Conservation (phyloP, 92 coral and sea anemone genomes). For the Parazoanthus darwini region DNA sequence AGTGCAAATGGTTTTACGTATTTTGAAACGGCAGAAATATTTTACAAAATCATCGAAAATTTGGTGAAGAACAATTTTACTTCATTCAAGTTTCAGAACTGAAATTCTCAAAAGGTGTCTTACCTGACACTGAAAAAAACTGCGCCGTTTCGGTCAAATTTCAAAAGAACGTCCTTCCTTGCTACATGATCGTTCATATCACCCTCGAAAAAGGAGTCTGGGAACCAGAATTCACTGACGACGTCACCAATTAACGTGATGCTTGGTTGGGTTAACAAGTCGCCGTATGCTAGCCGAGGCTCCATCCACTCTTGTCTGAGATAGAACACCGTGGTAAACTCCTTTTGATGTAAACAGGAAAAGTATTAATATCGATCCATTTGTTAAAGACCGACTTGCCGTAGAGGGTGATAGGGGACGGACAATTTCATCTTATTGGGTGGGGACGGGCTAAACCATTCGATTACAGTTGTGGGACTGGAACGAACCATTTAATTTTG, state of each 20-base stretch:
- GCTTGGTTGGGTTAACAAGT: constrained; percentile 31
- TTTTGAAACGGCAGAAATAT: too few species aligned
- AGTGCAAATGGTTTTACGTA: too few species aligned
- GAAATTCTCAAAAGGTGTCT: background rate
- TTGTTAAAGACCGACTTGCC: too few species aligned
- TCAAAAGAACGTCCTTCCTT: constrained; percentile 39
- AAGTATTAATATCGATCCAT: background rate
- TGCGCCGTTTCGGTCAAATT: constrained; percentile 29
- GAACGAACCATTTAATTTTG: background rate
- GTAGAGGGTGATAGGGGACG: too few species aligned
- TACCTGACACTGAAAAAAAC: constrained; percentile 52
- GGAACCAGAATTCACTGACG: constrained; percentile 47
- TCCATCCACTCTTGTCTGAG: constrained; percentile 57
- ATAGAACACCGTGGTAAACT: constrained; percentile 48
- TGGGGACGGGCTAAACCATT: background rate
- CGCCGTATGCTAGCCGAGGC: constrained; percentile 50
- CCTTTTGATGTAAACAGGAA: constrained; percentile 23
- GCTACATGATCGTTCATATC: constrained; percentile 42
- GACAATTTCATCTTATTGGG: background rate
- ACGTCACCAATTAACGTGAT: constrained; percentile 42
- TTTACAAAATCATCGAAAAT: too few species aligned
- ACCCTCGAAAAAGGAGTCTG: constrained; percentile 49
- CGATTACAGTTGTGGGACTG: too few species aligned
- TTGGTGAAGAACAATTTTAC: too few species aligned
- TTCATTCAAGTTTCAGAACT: background rate